Evolutionary conservation across 2,888 invertebrate species (phyloP), one percentile per base, ranked within the genome.

Genomic region (Auanema sp.): DNA sequence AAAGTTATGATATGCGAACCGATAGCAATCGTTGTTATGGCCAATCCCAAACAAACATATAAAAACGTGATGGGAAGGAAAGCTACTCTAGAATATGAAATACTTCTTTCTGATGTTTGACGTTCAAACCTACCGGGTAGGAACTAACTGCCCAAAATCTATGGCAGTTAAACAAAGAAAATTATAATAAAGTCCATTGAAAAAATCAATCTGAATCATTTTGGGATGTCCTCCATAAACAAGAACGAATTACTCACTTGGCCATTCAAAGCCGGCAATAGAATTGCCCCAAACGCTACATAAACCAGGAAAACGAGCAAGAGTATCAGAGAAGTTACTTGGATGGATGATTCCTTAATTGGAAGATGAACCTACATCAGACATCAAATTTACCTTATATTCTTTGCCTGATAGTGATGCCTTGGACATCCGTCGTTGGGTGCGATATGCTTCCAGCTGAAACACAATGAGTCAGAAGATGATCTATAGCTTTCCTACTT

Each of bases 21-120:
- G 18, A 82, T 82, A 5, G 82, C 82, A 51, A 82, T 80, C 2
- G 82, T 82, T 8, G 82, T 82, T 47, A 82, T 83, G 10, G 81
- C 82, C 43, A 82, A 50, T n/a, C 82, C 82, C 25, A 82, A 64
- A 55, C 82, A 83, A 4, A 82, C 81, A 65, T 82, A 82, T 6
- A 81, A 62, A 59, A 82, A 83, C 4, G 82, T 82, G 18, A 82
- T 80, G 2, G 82, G 82, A 40, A 83, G 66, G 53, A 79, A 78
- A 14, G 69, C 78, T 10, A 79, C 76, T 58, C 81, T 76, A 58
- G 55, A 78, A 33, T 21, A 54, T n/a, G 10, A 23, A 54, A 59
- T 10, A 24, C 33, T 50, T 42, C 66, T 70, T 57, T 66, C 14
- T 65, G 54, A 16, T 14, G 5, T 55, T 55, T 25, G n/a, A 14